Conservation (phyloP, 2,797 vertebrate species). For the Phataginus tricuspis region DNA sequence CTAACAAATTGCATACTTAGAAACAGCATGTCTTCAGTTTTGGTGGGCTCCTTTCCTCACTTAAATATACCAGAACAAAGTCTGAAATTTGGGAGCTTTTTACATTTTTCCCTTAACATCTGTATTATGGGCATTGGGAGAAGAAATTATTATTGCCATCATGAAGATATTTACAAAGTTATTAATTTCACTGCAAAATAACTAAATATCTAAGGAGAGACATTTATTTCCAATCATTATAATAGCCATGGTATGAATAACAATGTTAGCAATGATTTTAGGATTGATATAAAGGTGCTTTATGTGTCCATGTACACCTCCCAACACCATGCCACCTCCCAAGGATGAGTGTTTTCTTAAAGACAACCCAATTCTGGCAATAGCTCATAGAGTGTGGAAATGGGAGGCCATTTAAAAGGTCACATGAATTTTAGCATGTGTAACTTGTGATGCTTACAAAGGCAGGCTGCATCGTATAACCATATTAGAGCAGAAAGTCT, state of each 20-base stretch:
- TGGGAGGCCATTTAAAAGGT: neutral
- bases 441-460: neutral
- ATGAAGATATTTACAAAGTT: neutral
- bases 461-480: neutral
- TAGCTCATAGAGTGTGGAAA: neutral
- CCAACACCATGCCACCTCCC: neutral
- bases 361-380: neutral
- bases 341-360: neutral
- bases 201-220: neutral
- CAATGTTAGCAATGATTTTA: neutral
- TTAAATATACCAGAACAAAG: neutral
- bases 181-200: neutral
- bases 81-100: neutral
- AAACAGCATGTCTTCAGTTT: neutral
- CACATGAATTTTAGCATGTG: neutral
- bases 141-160: neutral
- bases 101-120: neutral
- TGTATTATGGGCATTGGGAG: neutral
- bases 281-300: neutral
- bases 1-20: slow-evolving; percentile 10
- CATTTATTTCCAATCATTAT: slow-evolving; percentile 26
- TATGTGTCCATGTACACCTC: neutral
- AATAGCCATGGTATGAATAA: neutral
- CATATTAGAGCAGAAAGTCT: neutral
- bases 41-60: neutral